Conservation (phyloP, 1,140 invertebrate genomes). For the Adelges cooleyi region DNA sequence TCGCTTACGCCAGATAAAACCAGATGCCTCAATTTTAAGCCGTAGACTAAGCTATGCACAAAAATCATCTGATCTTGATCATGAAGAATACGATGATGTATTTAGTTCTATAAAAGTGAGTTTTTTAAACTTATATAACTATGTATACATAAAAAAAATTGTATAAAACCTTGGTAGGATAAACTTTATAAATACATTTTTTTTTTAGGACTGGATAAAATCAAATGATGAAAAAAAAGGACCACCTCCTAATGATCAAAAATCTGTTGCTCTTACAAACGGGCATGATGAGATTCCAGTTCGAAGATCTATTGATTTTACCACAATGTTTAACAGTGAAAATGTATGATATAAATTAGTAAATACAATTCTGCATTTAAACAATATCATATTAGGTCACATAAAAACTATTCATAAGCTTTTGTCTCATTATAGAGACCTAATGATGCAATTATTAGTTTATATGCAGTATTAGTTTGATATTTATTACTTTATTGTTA, state of each 20-base stretch:
- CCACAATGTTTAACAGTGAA: constrained; percentile 6
- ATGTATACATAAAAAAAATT: too few species aligned
- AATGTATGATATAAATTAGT: constrained; percentile 16
- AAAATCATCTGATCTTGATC: neutral
- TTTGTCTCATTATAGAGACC: too few species aligned
- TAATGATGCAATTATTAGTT: neutral
- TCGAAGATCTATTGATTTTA: neutral
- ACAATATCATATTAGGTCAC: too few species aligned
- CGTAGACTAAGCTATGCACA: neutral
- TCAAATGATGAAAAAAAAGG: neutral
- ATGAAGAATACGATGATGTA: neutral
- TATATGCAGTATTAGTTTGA: neutral
- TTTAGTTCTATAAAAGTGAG: neutral
- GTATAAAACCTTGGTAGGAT: too few species aligned
- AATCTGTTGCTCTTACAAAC: neutral
- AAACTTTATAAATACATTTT: too few species aligned
- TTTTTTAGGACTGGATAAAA: constrained; percentile 20
- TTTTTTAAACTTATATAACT: too few species aligned
- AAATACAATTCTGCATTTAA: too few species aligned
- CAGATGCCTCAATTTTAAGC: constrained; percentile 15
- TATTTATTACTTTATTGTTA: too few species aligned
- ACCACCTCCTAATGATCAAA: neutral
- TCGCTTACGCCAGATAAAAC: constrained; percentile 37
- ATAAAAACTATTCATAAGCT: too few species aligned
- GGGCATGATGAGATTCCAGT: neutral